Evolutionary conservation across 37 sponge, comb jelly and placozoan genomes (phyloP).

Genomic region (Diacarnus erythraeanus): DNA sequence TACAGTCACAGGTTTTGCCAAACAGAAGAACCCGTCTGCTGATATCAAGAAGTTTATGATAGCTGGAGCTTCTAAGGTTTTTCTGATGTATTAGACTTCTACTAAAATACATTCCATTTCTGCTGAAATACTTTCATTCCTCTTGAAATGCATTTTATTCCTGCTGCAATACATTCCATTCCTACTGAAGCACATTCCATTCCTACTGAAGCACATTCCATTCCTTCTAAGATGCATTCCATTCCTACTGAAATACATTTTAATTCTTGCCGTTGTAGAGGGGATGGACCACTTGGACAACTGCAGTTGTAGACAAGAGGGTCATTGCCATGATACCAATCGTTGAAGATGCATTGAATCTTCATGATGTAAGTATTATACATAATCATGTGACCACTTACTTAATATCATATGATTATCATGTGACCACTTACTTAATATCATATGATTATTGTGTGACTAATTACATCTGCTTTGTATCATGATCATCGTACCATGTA

Average conservation of each 20-base stretch:
- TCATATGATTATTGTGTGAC: conserved; percentile 4
- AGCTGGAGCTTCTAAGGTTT: conserved; percentile 89
- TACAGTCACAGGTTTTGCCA: conserved; percentile 64
- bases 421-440: conserved; percentile 11
- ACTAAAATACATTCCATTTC: not conserved
- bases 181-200: too few species aligned
- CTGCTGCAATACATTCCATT: too few species aligned
- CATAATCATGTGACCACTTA: not conserved
- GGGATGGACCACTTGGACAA: conserved; percentile 96
- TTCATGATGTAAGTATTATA: conserved; percentile 23
- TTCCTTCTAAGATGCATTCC: too few species aligned
- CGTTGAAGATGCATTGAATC: conserved; percentile 81
- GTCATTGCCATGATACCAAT: conserved; percentile 87
- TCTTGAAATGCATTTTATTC: not conserved
- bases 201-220: too few species aligned
- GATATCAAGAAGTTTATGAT: conserved; percentile 78
- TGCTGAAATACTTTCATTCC: not conserved
- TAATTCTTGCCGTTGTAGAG: too few species aligned
- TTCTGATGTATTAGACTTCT: not conserved
- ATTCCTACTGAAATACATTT: too few species aligned
- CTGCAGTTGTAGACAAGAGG: conserved; percentile 87
- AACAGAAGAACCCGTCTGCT: conserved; percentile 33
- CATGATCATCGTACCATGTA: too few species aligned
- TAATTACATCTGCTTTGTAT: too few species aligned
- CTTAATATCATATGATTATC: not conserved